Percentiles rank a stretch among this genome's conserved stretches.
These are phyloP conservation scores for Patiria miniata DNA, from an alignment of 35 echinoderm and acorn worm species.

Conservation along the genomic window DNA sequence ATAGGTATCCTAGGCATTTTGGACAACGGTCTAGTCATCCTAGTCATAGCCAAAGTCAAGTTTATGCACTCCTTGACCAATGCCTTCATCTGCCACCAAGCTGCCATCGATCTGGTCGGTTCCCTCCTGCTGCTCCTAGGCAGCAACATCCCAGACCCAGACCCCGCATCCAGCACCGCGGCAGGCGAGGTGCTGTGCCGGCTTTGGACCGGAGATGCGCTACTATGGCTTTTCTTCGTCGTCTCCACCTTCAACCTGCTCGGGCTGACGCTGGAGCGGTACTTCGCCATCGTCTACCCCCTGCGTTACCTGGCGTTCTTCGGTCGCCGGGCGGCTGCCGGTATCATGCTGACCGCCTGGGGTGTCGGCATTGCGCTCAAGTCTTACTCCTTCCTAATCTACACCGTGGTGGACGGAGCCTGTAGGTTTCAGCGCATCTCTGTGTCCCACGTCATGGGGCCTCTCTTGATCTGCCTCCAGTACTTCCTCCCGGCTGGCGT, in stretches of 20 bases:
- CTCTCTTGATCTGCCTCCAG: slow-evolving; percentile 26
- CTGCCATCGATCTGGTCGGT: slow-evolving; percentile 20
- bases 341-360: slow-evolving; percentile 10
- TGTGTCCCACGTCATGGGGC: not conserved
- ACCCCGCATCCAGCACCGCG: slow-evolving; percentile 2
- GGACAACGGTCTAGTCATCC: slow-evolving; percentile 28
- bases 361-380: slow-evolving; percentile 19
- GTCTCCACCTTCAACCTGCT: slow-evolving; percentile 59
- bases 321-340: not conserved
- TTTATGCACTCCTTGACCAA: slow-evolving; percentile 35
- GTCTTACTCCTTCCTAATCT: not conserved
- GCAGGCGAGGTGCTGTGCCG: slow-evolving; percentile 44
- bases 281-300: slow-evolving; percentile 68
- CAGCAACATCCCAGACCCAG: slow-evolving; percentile 24
- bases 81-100: slow-evolving; percentile 42
- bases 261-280: slow-evolving; percentile 59
- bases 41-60: not conserved
- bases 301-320: slow-evolving; percentile 25
- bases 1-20: slow-evolving; percentile 33
- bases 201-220: slow-evolving; percentile 45
- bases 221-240: slow-evolving; percentile 52
- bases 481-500: slow-evolving; percentile 29
- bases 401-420: not conserved
- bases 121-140: slow-evolving; percentile 19
- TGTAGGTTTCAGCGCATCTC: not conserved